Conservation (phyloP, 2,888 invertebrate species). For the Cyclophora albipunctata region DNA sequence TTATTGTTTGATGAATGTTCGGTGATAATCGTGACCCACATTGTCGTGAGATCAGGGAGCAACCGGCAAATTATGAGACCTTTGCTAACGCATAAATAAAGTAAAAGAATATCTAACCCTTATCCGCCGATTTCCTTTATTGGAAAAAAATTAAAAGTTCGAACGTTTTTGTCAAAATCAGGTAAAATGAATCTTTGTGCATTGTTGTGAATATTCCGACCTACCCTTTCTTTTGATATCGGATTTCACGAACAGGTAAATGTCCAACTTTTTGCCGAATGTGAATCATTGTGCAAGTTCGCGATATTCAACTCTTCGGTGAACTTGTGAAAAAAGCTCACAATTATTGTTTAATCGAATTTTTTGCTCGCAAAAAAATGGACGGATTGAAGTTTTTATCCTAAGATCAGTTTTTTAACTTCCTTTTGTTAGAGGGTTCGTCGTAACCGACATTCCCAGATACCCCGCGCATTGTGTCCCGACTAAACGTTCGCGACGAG, state of each 20-base stretch:
- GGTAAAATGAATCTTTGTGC: constrained; percentile 41
- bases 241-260: constrained; percentile 72
- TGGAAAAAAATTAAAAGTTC: constrained; percentile 50
- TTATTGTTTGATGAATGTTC: constrained; percentile 21
- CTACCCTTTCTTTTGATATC: constrained; percentile 71
- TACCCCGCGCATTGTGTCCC: constrained; percentile 56
- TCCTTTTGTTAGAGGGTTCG: constrained; percentile 60
- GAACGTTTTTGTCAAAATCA: constrained; percentile 52
- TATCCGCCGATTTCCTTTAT: constrained; percentile 62
- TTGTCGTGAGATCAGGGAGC: constrained; percentile 58
- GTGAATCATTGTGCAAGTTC: constrained; percentile 60
- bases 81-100: constrained; percentile 51
- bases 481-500: constrained; percentile 55
- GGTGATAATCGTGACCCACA: constrained; percentile 48
- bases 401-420: constrained; percentile 53
- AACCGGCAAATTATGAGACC: constrained; percentile 49
- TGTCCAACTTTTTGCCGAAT: constrained; percentile 57
- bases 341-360: constrained; percentile 63
- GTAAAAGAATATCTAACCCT: constrained; percentile 60
- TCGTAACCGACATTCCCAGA: constrained; percentile 74
- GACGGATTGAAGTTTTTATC: constrained; percentile 49
- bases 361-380: constrained; percentile 57
- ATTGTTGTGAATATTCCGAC: constrained; percentile 51
- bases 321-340: constrained; percentile 45
- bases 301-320: constrained; percentile 67